Percentiles rank a stretch among this genome's conserved stretches.
phyloP scores from a whole-genome alignment of 2,888 invertebrate species.

The Sarcophaga rosellei region DNA sequence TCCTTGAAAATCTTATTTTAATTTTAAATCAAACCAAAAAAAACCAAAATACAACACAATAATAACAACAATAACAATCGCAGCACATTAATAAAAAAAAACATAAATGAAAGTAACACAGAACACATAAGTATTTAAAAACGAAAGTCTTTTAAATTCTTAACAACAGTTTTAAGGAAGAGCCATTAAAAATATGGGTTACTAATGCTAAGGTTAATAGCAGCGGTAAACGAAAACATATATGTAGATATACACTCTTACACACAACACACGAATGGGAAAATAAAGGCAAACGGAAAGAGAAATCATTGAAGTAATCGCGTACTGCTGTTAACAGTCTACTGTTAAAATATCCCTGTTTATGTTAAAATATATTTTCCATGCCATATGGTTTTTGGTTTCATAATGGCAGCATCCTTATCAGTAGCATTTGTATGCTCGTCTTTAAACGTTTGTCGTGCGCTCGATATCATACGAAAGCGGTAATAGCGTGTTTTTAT shows the following conservation, averaged over 20 bases:
- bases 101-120: background rate
- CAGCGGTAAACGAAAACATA: background rate
- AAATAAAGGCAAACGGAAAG: background rate
- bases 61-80: too few relatives aligned
- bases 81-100: background rate
- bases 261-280: background rate
- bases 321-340: conserved; percentile 30
- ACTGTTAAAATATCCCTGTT: conserved; percentile 31
- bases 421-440: conserved; percentile 27
- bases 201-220: conserved; percentile 24
- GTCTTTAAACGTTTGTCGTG: background rate
- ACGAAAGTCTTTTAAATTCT: background rate
- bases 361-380: background rate
- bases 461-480: background rate
- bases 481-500: background rate
- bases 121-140: background rate
- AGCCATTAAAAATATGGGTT: background rate
- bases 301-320: too few relatives aligned
- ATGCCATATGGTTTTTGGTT: background rate
- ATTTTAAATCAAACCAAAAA: too few relatives aligned
- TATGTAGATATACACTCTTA: background rate
- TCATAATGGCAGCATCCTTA: conserved; percentile 23
- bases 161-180: too few relatives aligned
- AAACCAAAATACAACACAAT: too few relatives aligned
- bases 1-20: too few relatives aligned